These are phyloP conservation scores for Eugnorisma glareosa DNA, from an alignment of 2,888 invertebrate genomes.

Conservation along the genomic window DNA sequence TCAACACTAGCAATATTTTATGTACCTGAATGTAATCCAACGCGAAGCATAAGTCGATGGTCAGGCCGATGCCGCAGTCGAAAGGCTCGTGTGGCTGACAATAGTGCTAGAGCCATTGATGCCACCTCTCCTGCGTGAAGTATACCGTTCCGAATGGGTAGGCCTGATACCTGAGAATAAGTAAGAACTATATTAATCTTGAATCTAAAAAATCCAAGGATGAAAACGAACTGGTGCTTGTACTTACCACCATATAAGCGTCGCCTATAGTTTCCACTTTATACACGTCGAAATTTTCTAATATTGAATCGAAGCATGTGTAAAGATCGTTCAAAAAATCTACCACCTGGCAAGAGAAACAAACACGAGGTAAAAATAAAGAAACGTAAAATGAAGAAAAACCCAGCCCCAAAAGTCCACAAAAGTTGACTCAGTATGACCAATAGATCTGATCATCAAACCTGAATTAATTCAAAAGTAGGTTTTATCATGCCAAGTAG, in stretches of 20 bases:
- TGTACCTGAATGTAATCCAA: conserved; percentile 96
- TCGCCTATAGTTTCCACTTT: conserved; percentile 98
- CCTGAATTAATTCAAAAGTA: neutral
- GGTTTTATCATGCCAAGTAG: neutral
- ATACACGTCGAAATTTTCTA: conserved; percentile 97
- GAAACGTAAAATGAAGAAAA: neutral
- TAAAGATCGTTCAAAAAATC: conserved; percentile 98
- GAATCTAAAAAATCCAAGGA: neutral
- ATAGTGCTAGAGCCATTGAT: conserved; percentile 96
- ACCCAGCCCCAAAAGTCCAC: neutral
- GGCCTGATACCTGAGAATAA: conserved; percentile 93
- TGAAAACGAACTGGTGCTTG: neutral
- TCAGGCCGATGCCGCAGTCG: conserved; percentile 96
- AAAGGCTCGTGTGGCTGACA: conserved; percentile 96
- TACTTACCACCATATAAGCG: conserved; percentile 97
- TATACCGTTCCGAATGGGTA: conserved; percentile 97
- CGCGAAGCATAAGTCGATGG: conserved; percentile 95
- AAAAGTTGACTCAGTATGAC: neutral
- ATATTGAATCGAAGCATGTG: conserved; percentile 98
- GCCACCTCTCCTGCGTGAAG: conserved; percentile 98
- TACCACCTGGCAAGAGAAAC: conserved; percentile 92
- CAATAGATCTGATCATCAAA: neutral
- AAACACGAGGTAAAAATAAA: neutral
- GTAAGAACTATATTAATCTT: neutral
- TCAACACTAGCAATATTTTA: neutral